Base-by-base conservation (phyloP, 2,797 vertebrate genomes). In the Phalanger gymnotis region DNA sequence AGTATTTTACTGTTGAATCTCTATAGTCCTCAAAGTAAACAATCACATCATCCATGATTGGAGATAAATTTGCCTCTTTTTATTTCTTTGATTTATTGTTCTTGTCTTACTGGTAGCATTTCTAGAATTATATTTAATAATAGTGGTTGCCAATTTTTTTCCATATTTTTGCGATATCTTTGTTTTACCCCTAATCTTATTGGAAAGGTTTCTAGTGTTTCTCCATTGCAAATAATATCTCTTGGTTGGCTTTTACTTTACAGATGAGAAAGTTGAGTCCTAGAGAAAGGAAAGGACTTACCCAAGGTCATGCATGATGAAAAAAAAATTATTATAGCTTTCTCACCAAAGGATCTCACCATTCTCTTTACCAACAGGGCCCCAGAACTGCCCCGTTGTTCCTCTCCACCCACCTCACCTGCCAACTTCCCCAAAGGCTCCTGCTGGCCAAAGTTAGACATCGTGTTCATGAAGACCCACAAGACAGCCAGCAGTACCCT, bases 381-480 rank as follows among this genome's bases (percentile, higher is more conserved):
- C 93, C 99, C 99, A 0, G 98, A 98, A 95, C 0, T 96, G 56
- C 99, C 99, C 54, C 99, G 99, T 53, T 99, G 99, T 95, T 99
- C 99, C 94, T 99, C 99, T 12, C 98, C 96, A n/a, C 97, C 97
- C 0, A 94, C 97, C 12, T 98, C 98, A 0, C 98, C 89, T 0
- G 89, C 97, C 66, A 99, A 99, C 11, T 0, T 94, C 93, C 99
- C 99, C 0, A 98, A 93, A 0, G 96, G 54, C 54, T 96, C 56
- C 58, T 99, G 99, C 96, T 96, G 94, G 90, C 99, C 99, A 5
- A 99, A 99, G 98, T 98, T 99, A 53, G 99, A 99, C 81, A 95
- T 99, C 95, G 99, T 99, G 99, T 99, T 99, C 98, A 98, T 99
- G 99, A 99, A 99, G 98, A 99, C 99, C 0, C 99, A 99, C 98